phyloP scores from a whole-genome alignment of 2,797 vertebrate species.

The Chelmon rostratus region DNA sequence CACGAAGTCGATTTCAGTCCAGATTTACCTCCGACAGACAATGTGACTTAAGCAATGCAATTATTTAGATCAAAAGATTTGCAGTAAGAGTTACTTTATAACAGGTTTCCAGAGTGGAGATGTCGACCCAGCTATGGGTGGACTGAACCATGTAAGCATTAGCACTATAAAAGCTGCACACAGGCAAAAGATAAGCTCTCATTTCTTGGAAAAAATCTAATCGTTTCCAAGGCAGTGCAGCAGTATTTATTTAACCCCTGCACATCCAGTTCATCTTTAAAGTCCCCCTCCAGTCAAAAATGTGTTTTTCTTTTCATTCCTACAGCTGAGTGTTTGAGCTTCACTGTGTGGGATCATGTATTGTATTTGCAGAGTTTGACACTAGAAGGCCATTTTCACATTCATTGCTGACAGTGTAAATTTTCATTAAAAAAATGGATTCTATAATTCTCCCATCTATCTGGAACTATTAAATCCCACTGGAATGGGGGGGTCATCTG shows the following conservation, averaged over 20 bases:
- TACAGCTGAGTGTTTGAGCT: neutral
- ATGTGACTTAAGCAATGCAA: neutral
- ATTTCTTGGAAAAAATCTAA: neutral
- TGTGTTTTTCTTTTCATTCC: no score
- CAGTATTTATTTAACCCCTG: constrained; percentile 30
- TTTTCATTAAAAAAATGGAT: constrained; percentile 11
- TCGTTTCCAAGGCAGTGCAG: constrained; percentile 1
- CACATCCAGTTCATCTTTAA: constrained; percentile 16
- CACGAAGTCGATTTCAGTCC: neutral
- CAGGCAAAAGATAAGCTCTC: neutral
- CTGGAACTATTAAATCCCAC: neutral
- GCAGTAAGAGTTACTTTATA: constrained; percentile 23
- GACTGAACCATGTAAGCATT: constrained; percentile 25
- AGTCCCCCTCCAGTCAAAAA: constrained; percentile 2
- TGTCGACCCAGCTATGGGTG: constrained; percentile 14
- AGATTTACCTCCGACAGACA: neutral
- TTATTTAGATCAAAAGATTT: neutral
- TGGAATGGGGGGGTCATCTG: constrained; percentile 5
- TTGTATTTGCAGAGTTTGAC: no score
- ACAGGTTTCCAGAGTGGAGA: constrained; percentile 24
- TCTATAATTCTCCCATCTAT: constrained; percentile 26
- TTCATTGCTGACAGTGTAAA: neutral
- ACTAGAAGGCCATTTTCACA: no score
- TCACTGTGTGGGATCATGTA: no score
- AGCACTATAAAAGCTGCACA: constrained; percentile 16